Evolutionary conservation across 2,113 vertebrate species (phyloP), one percentile per base, ranked within the genome.

Genomic region (Tinamus guttatus): DNA sequence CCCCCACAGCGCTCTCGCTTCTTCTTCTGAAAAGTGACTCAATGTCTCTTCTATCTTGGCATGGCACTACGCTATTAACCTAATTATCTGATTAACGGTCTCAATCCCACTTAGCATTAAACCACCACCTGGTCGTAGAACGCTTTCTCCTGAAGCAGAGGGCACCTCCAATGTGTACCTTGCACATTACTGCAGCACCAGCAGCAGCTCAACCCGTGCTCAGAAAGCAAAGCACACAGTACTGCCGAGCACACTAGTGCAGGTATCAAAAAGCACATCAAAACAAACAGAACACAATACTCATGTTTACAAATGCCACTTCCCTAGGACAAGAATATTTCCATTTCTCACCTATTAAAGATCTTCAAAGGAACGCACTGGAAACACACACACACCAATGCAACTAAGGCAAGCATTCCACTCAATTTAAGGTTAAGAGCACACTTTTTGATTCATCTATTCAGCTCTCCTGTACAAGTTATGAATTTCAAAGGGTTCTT

Each of bases 41-140:
- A 3, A 38, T n/a, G 24, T 38, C 60, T 77, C 77, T 36, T 43
- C 28, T 45, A 49, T 21, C 52, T 62, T 21, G 28, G 45, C 81
- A 89, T 60, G 92, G 64, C 45, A 85, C 38, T 71, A 25, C 49
- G 84, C 69, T 94, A 68, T 94, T 81, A 94, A 84, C 0, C 0
- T 85, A 91, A 95, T 94, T 92, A 94, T 54, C 73, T 92, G 60
- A 95, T 94, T 95, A 95, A 94, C 88, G 90, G 77, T 78, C 90
- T 94, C 67, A 89, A 81, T 59, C 71, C 86, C 71, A 87, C 56
- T 87, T 89, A 80, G 65, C 70, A 86, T 81, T 69, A 80, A 93
- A 91, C 49, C 91, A 94, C 54, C 92, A 93, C 62, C 58, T 90
- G 67, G 58, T 88, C 75, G 24, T 30, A 95, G 67, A 94, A 89